phyloP scores from a whole-genome alignment of 1,140 invertebrate species.

The Danaus melanippus region DNA sequence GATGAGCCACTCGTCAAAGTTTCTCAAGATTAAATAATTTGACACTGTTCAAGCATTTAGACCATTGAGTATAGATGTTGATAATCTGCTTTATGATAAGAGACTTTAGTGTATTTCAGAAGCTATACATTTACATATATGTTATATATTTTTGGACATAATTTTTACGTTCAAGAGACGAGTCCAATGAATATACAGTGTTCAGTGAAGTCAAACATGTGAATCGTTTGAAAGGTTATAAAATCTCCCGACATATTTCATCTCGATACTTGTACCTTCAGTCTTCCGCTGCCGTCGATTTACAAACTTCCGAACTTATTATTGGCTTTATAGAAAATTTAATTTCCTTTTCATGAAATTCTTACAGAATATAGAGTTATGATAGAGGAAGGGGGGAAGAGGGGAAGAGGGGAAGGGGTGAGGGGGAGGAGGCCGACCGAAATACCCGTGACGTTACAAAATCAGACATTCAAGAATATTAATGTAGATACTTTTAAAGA shows the following conservation, averaged over 20 bases:
- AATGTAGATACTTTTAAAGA: constrained; percentile 2
- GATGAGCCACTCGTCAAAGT: constrained; percentile 31
- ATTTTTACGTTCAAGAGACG: too few relatives aligned
- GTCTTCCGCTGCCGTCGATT: constrained; percentile 5
- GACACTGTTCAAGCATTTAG: constrained; percentile 10
- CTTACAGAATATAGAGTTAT: constrained; percentile 28
- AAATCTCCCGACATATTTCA: too few relatives aligned
- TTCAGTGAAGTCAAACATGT: too few relatives aligned
- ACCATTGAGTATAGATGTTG: too few relatives aligned
- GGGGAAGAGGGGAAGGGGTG: neutral
- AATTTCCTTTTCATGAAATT: constrained; percentile 45
- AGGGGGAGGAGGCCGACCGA: constrained; percentile 34
- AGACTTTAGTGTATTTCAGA: too few relatives aligned
- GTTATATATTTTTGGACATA: too few relatives aligned
- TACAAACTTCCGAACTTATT: constrained; percentile 25
- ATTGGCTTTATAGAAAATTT: constrained; percentile 41
- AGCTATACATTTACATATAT: too few relatives aligned
- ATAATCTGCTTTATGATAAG: too few relatives aligned
- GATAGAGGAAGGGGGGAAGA: constrained; percentile 8
- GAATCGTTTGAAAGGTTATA: too few relatives aligned
- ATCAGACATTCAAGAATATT: constrained; percentile 12
- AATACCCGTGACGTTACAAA: constrained; percentile 36
- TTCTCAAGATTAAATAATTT: constrained; percentile 45
- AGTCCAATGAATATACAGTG: too few relatives aligned
- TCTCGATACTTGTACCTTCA: too few relatives aligned